A percentile compares a stretch with the other conserved stretches of the same genome.
phyloP scores from a whole-genome alignment of 2,888 invertebrate species.

The Drosophila rellima region DNA sequence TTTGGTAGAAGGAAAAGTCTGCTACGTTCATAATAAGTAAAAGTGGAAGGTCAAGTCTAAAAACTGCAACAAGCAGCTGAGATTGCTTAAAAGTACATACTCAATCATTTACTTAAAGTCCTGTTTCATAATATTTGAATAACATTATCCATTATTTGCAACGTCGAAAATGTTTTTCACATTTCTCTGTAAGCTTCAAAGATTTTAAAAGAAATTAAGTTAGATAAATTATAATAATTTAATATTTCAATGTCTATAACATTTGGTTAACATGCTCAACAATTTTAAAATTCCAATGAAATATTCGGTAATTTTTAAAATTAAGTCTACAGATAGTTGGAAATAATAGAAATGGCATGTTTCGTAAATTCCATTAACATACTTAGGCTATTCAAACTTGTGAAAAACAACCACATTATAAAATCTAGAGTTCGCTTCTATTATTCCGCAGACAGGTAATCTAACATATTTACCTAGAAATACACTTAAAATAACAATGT shows the following conservation, averaged over 20 bases:
- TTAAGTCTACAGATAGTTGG: too few species aligned
- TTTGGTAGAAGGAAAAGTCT: conserved; percentile 2
- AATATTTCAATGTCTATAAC: too few species aligned
- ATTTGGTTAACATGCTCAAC: too few species aligned
- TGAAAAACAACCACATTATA: background rate
- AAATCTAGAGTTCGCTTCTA: background rate
- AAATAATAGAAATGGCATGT: too few species aligned
- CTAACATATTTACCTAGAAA: conserved; percentile 19
- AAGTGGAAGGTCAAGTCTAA: conserved; percentile 47
- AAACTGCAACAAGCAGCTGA: background rate
- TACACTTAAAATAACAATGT: background rate
- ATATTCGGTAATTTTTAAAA: too few species aligned
- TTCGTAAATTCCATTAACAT: too few species aligned
- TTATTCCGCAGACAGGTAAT: background rate
- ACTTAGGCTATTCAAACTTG: too few species aligned
- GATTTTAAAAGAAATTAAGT: too few species aligned
- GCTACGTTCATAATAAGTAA: conserved; percentile 4
- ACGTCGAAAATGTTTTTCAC: too few species aligned
- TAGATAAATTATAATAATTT: too few species aligned
- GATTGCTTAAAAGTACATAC: background rate
- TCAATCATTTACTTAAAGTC: background rate
- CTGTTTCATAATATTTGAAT: background rate
- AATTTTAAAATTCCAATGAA: too few species aligned
- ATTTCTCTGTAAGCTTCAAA: too few species aligned
- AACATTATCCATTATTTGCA: background rate